phyloP scores from a whole-genome alignment of 2,888 invertebrate genomes.

The Boloria euphrosyne region DNA sequence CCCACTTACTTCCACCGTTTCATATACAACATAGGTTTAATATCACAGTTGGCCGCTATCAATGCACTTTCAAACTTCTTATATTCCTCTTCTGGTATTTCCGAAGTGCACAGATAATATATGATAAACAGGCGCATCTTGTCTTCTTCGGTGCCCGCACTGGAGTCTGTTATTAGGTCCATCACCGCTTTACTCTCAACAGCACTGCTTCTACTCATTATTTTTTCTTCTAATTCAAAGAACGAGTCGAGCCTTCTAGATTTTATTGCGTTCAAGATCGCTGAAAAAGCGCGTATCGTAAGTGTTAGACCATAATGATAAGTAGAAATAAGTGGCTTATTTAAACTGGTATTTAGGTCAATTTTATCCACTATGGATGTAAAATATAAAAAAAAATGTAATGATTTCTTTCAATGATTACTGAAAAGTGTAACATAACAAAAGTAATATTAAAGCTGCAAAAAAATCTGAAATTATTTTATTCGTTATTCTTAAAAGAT shows the following conservation, averaged over 20 bases:
- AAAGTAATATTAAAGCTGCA: no score
- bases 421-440: no score
- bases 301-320: no score
- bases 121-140: slow-evolving; percentile 97
- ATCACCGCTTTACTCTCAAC: slow-evolving; percentile 90
- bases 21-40: slow-evolving; percentile 92
- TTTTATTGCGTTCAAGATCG: slow-evolving; percentile 92
- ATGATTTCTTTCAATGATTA: no score
- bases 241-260: slow-evolving; percentile 95
- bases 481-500: no score
- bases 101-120: slow-evolving; percentile 92
- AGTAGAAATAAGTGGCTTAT: not conserved
- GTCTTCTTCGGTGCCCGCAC: slow-evolving; percentile 94
- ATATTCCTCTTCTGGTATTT: slow-evolving; percentile 91
- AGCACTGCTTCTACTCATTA: slow-evolving; percentile 93
- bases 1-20: slow-evolving; percentile 93
- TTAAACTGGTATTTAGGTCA: not conserved
- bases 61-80: slow-evolving; percentile 92
- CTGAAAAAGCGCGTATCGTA: slow-evolving; percentile 55
- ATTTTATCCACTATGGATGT: not conserved
- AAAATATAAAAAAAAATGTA: not conserved
- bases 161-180: slow-evolving; percentile 93
- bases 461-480: no score
- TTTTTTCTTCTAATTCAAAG: slow-evolving; percentile 98
- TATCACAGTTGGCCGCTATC: slow-evolving; percentile 91